These are phyloP conservation scores for Fissipunctia ypsillon DNA, from an alignment of 2,888 invertebrate genomes.

Conservation along the genomic window DNA sequence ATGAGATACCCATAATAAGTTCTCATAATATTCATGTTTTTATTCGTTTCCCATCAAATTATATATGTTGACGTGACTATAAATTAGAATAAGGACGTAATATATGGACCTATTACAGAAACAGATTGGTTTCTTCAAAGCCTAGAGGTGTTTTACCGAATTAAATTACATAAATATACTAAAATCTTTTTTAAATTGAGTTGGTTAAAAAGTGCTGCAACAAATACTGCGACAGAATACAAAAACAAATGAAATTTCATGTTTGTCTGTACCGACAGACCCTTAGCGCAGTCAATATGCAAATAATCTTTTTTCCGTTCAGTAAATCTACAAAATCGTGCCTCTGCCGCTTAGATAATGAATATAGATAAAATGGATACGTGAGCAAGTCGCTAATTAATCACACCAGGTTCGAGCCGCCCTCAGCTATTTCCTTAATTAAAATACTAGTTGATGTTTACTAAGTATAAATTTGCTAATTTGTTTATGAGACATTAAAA, in stretches of 20 bases:
- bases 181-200: background rate
- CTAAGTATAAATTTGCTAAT: slow-evolving; percentile 66
- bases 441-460: slow-evolving; percentile 75
- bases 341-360: slow-evolving; percentile 83
- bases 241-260: slow-evolving; percentile 53
- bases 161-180: background rate
- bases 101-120: slow-evolving; percentile 19
- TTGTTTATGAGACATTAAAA: slow-evolving; percentile 66
- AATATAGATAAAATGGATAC: slow-evolving; percentile 79
- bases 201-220: background rate
- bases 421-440: slow-evolving; percentile 80
- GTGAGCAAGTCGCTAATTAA: slow-evolving; percentile 83
- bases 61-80: slow-evolving; percentile 51
- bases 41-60: slow-evolving; percentile 51
- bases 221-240: slow-evolving; percentile 2
- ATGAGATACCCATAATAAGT: slow-evolving; percentile 40
- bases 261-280: slow-evolving; percentile 32
- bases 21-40: slow-evolving; percentile 44
- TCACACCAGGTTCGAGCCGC: slow-evolving; percentile 72
- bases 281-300: slow-evolving; percentile 70
- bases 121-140: slow-evolving; percentile 17
- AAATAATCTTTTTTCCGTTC: slow-evolving; percentile 70
- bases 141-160: background rate
- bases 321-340: slow-evolving; percentile 84
- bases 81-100: slow-evolving; percentile 46